phyloP scores from a whole-genome alignment of 2,113 vertebrate genomes.

The Mesoclemmys tuberculata region DNA sequence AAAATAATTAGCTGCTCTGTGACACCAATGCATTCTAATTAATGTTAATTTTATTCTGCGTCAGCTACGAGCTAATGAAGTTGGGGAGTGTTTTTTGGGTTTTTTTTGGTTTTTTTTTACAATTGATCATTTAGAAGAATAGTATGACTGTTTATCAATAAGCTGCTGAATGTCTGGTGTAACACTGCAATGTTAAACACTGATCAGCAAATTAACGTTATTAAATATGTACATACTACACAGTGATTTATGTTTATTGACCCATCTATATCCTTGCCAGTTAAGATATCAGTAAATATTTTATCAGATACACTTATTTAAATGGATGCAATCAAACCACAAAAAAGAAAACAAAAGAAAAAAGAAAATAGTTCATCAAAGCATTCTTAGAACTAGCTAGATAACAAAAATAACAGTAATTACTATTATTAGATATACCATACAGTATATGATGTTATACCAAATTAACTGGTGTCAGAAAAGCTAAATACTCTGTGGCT shows the following conservation, averaged over 20 bases:
- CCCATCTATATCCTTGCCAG: constrained; percentile 20
- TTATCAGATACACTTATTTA: constrained; percentile 57
- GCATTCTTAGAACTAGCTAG: constrained; percentile 47
- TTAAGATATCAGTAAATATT: constrained; percentile 62
- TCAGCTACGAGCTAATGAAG: constrained; percentile 17
- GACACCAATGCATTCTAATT: constrained; percentile 53
- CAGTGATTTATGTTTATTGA: constrained; percentile 21
- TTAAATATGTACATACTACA: constrained; percentile 58
- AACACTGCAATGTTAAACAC: constrained; percentile 34
- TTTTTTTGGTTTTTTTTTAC: constrained; percentile 3
- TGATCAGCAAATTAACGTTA: constrained; percentile 65
- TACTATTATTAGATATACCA: constrained; percentile 24
- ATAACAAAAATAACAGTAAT: constrained; percentile 57
- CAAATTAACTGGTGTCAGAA: not conserved
- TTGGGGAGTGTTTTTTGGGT: not conserved
- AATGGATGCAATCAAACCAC: constrained; percentile 63
- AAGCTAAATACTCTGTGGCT: not conserved
- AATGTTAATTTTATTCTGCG: constrained; percentile 39
- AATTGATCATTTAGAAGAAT: constrained; percentile 30
- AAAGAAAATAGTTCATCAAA: constrained; percentile 47
- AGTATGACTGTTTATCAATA: constrained; percentile 54
- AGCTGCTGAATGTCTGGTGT: constrained; percentile 22
- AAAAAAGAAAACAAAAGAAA: not conserved
- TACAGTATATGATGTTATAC: not conserved
- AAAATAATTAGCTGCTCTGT: constrained; percentile 40